Percentiles rank a stretch among this genome's conserved stretches.
Evolutionary conservation across 2,888 invertebrate genomes (phyloP).

Genomic region (Thelaira solivaga): DNA sequence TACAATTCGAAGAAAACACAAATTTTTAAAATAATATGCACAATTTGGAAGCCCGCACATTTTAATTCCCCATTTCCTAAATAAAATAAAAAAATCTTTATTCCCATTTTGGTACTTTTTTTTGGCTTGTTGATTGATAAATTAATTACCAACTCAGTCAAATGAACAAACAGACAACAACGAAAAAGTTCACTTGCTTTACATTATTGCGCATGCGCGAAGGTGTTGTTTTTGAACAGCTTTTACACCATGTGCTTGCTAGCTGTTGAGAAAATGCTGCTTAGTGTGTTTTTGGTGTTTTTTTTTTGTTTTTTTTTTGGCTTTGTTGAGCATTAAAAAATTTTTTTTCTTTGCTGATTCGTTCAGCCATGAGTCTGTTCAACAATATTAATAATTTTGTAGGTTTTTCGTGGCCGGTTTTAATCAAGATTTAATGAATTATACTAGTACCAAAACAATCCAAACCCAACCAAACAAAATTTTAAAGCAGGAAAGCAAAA

Average conservation of each 20-base stretch:
- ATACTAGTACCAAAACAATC: neutral
- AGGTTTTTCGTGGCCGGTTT: conserved; percentile 60
- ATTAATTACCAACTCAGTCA: neutral
- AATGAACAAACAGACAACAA: neutral
- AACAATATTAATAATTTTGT: conserved; percentile 16
- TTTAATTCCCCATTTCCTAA: too few relatives aligned
- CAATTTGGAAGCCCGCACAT: too few relatives aligned
- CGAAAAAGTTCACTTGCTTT: conserved; percentile 58
- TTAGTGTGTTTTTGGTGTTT: conserved; percentile 52
- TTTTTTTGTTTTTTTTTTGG: neutral
- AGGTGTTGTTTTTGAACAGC: conserved; percentile 51
- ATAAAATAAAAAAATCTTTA: too few relatives aligned
- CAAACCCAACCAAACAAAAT: conserved; percentile 3
- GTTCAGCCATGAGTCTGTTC: neutral
- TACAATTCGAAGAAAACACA: too few relatives aligned
- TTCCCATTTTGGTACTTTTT: neutral
- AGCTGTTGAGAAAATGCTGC: conserved; percentile 52
- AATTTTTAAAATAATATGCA: too few relatives aligned
- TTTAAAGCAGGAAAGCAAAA: neutral
- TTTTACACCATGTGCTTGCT: conserved; percentile 43
- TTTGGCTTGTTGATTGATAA: too few relatives aligned
- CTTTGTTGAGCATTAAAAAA: neutral
- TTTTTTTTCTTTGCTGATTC: neutral
- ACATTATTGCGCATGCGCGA: conserved; percentile 60
- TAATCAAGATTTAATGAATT: conserved; percentile 62